These are phyloP conservation scores for Galerucella nymphaeae DNA, from an alignment of 2,888 invertebrate species.

Conservation along the genomic window DNA sequence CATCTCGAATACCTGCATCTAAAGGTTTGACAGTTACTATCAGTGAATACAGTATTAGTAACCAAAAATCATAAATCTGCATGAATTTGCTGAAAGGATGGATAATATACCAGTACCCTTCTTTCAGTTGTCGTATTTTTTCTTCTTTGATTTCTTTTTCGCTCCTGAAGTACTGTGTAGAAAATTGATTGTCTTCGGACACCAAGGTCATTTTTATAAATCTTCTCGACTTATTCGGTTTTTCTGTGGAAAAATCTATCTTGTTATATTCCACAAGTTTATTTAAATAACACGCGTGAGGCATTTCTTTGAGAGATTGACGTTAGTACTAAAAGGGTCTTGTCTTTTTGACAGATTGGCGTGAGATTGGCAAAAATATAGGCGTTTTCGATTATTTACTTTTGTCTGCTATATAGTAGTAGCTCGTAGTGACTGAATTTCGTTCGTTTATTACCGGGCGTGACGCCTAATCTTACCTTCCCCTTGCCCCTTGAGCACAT, in stretches of 20 bases:
- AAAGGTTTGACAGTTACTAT: constrained; percentile 26
- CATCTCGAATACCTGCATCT: constrained; percentile 20
- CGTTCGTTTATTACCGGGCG: too few species aligned
- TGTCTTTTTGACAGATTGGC: not conserved
- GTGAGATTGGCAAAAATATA: too few species aligned
- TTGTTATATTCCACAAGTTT: not conserved
- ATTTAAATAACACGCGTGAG: not conserved
- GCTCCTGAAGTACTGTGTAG: constrained; percentile 30
- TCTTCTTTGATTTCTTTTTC: constrained; percentile 29
- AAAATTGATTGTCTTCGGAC: constrained; percentile 19
- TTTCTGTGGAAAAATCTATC: not conserved
- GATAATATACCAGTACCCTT: constrained; percentile 28
- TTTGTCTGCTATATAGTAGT: too few species aligned
- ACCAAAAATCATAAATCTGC: constrained; percentile 26
- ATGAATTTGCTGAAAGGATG: constrained; percentile 39
- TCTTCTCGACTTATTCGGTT: not conserved
- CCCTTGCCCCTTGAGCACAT: too few species aligned
- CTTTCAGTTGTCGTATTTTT: constrained; percentile 33
- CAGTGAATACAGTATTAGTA: constrained; percentile 20
- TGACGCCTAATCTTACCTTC: too few species aligned
- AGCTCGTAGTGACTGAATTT: too few species aligned
- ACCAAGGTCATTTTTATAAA: not conserved
- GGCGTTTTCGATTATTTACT: too few species aligned
- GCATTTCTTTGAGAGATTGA: not conserved
- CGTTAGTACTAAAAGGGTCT: not conserved